Percentiles rank a stretch among this genome's conserved stretches.
These are phyloP conservation scores for Thamnophis sirtalis DNA, from an alignment of 2,113 vertebrate species.

Conservation along the genomic window DNA sequence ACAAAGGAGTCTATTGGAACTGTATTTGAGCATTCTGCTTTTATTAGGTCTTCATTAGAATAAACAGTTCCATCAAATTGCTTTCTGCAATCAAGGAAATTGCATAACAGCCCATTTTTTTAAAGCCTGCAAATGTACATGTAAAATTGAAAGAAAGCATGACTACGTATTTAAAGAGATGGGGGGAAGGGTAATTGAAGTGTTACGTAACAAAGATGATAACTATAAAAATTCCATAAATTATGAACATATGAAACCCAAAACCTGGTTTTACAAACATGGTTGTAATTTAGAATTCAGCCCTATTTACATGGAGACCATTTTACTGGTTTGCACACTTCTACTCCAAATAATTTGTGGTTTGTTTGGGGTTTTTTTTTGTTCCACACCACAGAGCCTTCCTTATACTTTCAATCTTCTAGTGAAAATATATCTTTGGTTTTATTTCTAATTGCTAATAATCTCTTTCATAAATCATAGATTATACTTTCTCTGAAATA, in stretches of 20 bases:
- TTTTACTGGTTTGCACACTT: neutral
- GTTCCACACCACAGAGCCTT: neutral
- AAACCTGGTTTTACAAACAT: neutral
- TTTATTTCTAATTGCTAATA: conserved; percentile 18
- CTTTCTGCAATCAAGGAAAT: neutral
- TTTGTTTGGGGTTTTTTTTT: neutral
- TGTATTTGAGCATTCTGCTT: neutral
- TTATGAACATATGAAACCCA: neutral
- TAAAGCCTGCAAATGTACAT: neutral
- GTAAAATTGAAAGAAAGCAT: neutral
- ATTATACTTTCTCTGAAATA: neutral
- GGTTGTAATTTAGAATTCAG: neutral
- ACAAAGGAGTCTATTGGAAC: neutral
- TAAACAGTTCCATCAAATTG: neutral
- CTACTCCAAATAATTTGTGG: neutral
- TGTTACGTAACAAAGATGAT: neutral
- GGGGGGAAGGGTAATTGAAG: neutral
- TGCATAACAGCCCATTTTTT: neutral
- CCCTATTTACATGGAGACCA: neutral
- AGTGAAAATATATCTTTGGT: neutral
- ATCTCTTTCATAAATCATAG: neutral
- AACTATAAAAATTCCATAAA: neutral
- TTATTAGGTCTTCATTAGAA: neutral
- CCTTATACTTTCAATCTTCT: conserved; percentile 5
- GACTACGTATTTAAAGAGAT: neutral